Base-by-base conservation (phyloP, 1,140 invertebrate species). In the Drosophila rhopaloa region DNA sequence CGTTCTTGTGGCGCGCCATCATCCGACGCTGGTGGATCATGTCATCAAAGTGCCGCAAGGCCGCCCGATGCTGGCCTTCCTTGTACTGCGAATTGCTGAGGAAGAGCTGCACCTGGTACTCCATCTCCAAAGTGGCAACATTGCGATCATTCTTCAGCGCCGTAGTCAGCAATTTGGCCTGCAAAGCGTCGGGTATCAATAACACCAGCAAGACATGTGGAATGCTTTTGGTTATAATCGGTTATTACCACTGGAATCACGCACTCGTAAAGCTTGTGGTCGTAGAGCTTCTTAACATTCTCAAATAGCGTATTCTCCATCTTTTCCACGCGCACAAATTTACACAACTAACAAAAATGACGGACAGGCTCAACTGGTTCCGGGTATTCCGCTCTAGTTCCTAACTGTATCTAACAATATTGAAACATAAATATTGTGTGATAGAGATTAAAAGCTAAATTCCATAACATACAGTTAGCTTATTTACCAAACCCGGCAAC, bases 251-350 rank as follows among this genome's bases (percentile, higher is more conserved):
- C 41, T 37, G 86, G 76, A 2, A 92, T 85, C 4, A 92, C 90
- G 56, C 80, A 79, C 46, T 88, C 82, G 48, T 92, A 92, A 5
- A 91, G 54, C 16, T 86, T 79, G 62, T 83, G 67, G 41, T 92
- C 91, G 48, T 91, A 92, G 3, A 92, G 55, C 32, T 86, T 92
- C 40, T 91, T 88, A 1, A 91, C 68, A 51, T 92, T 92, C 0
- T 73, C 54, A 24, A 91, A 88, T 2, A 92, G 35, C 1, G 74
- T 78, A 41, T 72, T 90, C 41, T 92, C 91, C 91, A 92, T 92
- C 0, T 11, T 67, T 5, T 19, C 16, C 3, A 7, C 14, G 19
- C 37, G 37, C 50, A 24, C 24, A 24, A 24, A 4, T 0, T 24
- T 4, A 2, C 24, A 24, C 24, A 38, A 50, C 3, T 14, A 14